These are phyloP conservation scores for Leptinotarsa defecta DNA, from an alignment of 1,140 invertebrate species.

Conservation along the genomic window DNA sequence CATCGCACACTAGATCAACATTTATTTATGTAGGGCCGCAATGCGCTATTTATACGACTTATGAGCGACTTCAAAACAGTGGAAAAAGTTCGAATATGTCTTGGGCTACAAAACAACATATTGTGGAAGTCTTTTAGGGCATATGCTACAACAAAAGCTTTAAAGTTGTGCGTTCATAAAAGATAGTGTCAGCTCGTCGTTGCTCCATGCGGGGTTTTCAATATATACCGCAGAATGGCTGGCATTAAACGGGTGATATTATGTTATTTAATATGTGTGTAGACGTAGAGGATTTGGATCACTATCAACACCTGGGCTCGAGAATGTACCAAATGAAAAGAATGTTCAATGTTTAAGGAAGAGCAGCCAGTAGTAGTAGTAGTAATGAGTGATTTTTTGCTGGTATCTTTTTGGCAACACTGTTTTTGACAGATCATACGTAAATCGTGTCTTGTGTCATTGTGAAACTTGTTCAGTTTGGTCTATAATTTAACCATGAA, in stretches of 20 bases:
- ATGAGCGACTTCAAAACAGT: not conserved
- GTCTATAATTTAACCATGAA: no score
- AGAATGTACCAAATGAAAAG: no score
- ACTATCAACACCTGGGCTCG: not conserved
- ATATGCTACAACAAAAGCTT: not conserved
- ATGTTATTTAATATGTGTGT: not conserved
- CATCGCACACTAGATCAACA: constrained; percentile 24
- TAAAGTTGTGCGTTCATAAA: not conserved
- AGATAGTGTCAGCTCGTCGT: not conserved
- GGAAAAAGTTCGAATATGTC: not conserved
- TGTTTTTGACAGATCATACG: no score
- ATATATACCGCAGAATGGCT: not conserved
- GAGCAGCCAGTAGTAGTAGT: no score
- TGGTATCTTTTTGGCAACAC: no score
- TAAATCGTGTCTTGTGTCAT: no score
- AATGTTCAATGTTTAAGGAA: no score
- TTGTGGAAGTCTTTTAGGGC: not conserved
- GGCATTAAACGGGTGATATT: not conserved
- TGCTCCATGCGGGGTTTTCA: not conserved
- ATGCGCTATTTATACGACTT: constrained; percentile 33
- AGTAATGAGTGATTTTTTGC: no score
- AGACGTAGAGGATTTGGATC: not conserved
- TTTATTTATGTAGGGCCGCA: constrained; percentile 35
- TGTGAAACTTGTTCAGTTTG: no score
- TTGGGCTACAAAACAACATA: not conserved